Evolutionary conservation across 2,797 vertebrate genomes (phyloP).

Genomic region (Bovichtus variegatus): DNA sequence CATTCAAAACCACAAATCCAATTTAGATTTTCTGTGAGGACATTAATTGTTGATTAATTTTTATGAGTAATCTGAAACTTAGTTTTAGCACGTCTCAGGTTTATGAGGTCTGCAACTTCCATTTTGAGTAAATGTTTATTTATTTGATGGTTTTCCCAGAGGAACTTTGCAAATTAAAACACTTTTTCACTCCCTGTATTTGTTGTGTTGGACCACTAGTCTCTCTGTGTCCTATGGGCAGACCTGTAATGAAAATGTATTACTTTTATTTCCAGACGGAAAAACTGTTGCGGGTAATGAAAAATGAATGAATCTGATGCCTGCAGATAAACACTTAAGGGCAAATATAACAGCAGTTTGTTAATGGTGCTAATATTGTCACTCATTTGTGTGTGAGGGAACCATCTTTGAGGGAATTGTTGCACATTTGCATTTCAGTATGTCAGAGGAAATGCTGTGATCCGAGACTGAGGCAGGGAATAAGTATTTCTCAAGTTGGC

Average conservation of each 20-base stretch:
- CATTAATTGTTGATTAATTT: neutral
- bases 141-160: constrained; percentile 10
- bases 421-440: constrained; percentile 13
- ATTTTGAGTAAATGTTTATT: neutral
- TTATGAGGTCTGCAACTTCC: neutral
- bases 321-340: constrained; percentile 31
- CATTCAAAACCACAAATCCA: neutral
- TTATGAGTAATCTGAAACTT: neutral
- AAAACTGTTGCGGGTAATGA: constrained; percentile 42
- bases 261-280: constrained; percentile 51
- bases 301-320: constrained; percentile 53
- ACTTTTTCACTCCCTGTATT: neutral
- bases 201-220: constrained; percentile 14
- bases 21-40: neutral
- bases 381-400: constrained; percentile 20
- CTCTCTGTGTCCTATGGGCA: constrained; percentile 20
- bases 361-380: constrained; percentile 4
- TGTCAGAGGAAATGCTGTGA: neutral
- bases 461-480: neutral
- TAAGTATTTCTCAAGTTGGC: neutral
- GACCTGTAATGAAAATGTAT: constrained; percentile 25
- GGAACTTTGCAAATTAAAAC: constrained; percentile 4
- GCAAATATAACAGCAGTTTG: constrained; percentile 36
- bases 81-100: neutral
- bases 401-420: neutral